Base-by-base conservation (phyloP, 1,140 invertebrate species). In the Solen grandis region DNA sequence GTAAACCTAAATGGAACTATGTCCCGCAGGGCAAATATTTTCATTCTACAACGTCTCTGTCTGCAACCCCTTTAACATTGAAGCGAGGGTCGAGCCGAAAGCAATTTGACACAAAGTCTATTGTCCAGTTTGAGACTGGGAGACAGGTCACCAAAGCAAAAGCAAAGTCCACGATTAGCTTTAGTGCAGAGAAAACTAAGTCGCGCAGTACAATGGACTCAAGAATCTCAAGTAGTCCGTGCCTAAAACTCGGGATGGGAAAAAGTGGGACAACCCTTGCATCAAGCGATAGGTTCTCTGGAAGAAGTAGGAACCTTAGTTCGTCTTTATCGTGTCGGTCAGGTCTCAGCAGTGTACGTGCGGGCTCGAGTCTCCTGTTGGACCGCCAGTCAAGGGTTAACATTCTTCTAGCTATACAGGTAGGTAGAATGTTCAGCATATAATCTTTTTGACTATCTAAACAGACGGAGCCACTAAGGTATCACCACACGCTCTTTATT, bases 361-460 rank as follows among this genome's bases (percentile, higher is more conserved):
- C 16, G 5, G 25, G 50, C 10, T 66, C 74, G 0, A 54, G 60
- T 22, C 14, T 69, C 3, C 19, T 68, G 16, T n/a, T 50, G 8
- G 75, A 78, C 52, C 66, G 50, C 46, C 63, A 78, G 22, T 57
- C 75, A 0, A 19, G 75, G 1, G 16, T 78, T 3, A 69, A 31
- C n/a, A 25, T 78, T 14, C 35, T 78, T 0, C 68, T 69, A 68
- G 52, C 68, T 25, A 66, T 38, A 25, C 75, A 78, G 65, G 75
- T 69, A 33, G 46, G 54, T 78, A 60, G 35, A 68, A 77, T 68
- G 62, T 46, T 76, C 63, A 76, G 50, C 46, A 50, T 36, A 35
- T 13, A n/a, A 50, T 50, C 46, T 76, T 59, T 76, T 76, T 76
- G 33, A 22, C 63, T 41, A 76, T 59, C 46, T 76, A 76, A 76